Percentiles rank a stretch among this genome's conserved stretches.
These are phyloP conservation scores for Drosophila repleta DNA, from an alignment of 1,140 invertebrate species.

Conservation along the genomic window DNA sequence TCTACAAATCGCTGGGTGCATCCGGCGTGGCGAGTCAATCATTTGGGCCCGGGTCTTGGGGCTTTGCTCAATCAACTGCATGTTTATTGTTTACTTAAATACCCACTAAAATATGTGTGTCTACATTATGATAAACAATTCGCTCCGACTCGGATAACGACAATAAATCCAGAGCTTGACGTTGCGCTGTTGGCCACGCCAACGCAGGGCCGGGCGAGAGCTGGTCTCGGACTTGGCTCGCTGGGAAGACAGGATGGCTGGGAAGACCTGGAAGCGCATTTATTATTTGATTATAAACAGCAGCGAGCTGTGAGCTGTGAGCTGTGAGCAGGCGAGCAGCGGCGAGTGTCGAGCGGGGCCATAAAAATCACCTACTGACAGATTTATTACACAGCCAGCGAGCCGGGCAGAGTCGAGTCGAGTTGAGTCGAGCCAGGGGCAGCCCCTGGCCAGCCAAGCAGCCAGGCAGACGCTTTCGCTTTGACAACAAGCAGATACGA, in stretches of 20 bases:
- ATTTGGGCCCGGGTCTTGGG: slow-evolving; percentile 1
- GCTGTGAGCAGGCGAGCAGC: slow-evolving; percentile 50
- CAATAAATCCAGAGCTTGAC: slow-evolving; percentile 61
- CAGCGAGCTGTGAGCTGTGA: slow-evolving; percentile 12
- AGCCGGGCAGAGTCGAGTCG: slow-evolving; percentile 21
- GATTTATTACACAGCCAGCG: slow-evolving; percentile 75
- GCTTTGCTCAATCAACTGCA: slow-evolving; percentile 26
- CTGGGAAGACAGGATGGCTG: slow-evolving; percentile 9
- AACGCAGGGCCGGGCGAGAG: slow-evolving; percentile 45
- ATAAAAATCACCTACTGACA: slow-evolving; percentile 82
- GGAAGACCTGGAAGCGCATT: slow-evolving; percentile 64
- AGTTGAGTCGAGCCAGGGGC: slow-evolving; percentile 19
- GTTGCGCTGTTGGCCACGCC: slow-evolving; percentile 34
- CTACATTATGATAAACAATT: slow-evolving; percentile 75
- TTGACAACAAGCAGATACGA: slow-evolving; percentile 80
- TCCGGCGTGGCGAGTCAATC: not conserved
- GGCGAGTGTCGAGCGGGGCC: slow-evolving; percentile 75
- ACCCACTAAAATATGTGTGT: slow-evolving; percentile 68
- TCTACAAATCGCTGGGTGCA: not conserved
- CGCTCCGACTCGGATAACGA: slow-evolving; percentile 53
- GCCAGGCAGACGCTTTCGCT: slow-evolving; percentile 36
- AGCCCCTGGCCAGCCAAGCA: slow-evolving; percentile 43
- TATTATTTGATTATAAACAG: slow-evolving; percentile 81
- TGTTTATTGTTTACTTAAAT: slow-evolving; percentile 68
- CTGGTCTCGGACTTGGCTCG: slow-evolving; percentile 6